phyloP scores from a whole-genome alignment of 2,888 invertebrate genomes.

The Buathra laborator region DNA sequence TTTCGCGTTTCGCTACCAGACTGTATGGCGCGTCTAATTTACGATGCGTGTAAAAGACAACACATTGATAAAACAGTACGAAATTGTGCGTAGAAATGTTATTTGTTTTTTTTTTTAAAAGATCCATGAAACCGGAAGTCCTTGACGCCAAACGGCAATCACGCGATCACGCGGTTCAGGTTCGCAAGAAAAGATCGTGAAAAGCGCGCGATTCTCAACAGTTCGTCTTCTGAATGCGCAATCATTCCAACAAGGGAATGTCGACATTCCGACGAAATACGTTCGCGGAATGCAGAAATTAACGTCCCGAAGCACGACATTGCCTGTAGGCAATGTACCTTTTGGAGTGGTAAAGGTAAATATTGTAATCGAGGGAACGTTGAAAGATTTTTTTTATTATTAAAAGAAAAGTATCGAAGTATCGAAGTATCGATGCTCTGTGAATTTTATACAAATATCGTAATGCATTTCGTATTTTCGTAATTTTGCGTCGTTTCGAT shows the following conservation, averaged over 20 bases:
- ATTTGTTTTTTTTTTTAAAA: neutral
- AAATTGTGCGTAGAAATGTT: neutral
- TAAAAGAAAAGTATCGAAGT: neutral
- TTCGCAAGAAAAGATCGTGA: neutral
- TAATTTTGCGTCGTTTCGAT: neutral
- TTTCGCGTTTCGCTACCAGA: conserved; percentile 27
- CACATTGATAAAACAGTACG: neutral
- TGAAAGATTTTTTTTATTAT: neutral
- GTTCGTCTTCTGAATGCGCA: conserved; percentile 24
- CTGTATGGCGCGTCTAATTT: conserved; percentile 25
- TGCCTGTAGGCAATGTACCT: neutral
- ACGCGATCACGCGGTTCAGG: neutral
- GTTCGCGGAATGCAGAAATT: conserved; percentile 28
- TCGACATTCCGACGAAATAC: conserved; percentile 25
- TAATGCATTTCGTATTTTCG: no score
- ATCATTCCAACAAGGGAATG: neutral
- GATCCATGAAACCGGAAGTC: conserved; percentile 9
- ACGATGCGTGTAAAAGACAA: neutral
- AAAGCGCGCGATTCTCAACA: neutral
- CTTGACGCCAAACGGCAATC: neutral
- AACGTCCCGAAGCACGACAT: neutral
- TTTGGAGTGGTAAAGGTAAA: neutral
- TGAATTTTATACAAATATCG: no score
- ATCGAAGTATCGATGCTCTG: neutral
- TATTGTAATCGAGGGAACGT: neutral